Evolutionary conservation across 2,797 vertebrate species (phyloP).

Genomic region (Setipinna tenuifilis): DNA sequence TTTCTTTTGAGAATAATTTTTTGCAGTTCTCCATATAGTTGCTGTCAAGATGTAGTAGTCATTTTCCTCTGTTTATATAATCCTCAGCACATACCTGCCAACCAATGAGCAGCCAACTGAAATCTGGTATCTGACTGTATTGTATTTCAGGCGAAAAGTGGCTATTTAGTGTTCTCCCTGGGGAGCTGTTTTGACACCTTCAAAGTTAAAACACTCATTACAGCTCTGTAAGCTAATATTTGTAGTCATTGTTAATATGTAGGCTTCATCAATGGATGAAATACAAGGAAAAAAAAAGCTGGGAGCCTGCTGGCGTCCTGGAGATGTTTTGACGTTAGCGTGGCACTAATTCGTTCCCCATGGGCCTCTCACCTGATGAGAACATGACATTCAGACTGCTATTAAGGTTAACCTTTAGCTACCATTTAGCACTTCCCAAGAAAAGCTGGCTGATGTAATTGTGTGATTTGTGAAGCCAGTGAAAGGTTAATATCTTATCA

Average conservation of each 20-base stretch:
- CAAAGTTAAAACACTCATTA: not conserved
- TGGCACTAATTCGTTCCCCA: not conserved
- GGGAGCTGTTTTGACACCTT: not conserved
- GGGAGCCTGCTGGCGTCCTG: not conserved
- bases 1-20: too few species aligned
- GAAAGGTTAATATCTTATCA: conserved; percentile 24
- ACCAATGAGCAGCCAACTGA: not conserved
- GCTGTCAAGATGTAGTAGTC: not conserved
- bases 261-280: not conserved
- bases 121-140: not conserved
- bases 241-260: not conserved
- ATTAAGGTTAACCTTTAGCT: conserved; percentile 18
- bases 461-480: not conserved
- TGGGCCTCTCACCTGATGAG: not conserved
- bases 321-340: conserved; percentile 10
- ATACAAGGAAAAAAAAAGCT: not conserved
- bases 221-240: not conserved
- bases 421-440: not conserved
- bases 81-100: not conserved
- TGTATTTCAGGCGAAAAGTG: not conserved
- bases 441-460: not conserved
- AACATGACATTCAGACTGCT: not conserved
- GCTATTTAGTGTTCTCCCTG: not conserved
- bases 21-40: too few species aligned
- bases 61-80: not conserved